Conservation (phyloP, 2,888 invertebrate species). For the Brenthis daphne region DNA sequence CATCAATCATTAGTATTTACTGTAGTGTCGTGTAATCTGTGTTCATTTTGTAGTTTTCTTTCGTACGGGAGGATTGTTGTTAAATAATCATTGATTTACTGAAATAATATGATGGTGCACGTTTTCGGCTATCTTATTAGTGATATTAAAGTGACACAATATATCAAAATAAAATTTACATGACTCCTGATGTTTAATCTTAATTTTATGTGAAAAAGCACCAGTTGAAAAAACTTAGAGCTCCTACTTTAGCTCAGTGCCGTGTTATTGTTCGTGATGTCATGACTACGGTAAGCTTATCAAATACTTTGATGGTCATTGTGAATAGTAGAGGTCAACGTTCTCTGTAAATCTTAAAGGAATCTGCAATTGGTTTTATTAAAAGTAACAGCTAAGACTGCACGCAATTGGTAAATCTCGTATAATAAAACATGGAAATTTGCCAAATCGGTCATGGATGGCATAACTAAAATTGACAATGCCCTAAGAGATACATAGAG, state of each 20-base stretch:
- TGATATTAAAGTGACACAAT: not conserved
- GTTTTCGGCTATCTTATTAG: not conserved
- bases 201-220: not conserved
- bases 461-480: slow-evolving; percentile 41
- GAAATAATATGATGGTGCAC: not conserved
- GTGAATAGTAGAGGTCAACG: slow-evolving; percentile 55
- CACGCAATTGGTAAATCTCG: slow-evolving; percentile 43
- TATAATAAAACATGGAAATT: slow-evolving; percentile 60
- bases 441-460: slow-evolving; percentile 71
- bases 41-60: slow-evolving; percentile 16
- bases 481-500: not conserved
- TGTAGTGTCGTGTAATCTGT: slow-evolving; percentile 9
- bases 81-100: slow-evolving; percentile 13
- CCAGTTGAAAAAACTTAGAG: slow-evolving; percentile 6
- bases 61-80: slow-evolving; percentile 14
- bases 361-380: slow-evolving; percentile 61
- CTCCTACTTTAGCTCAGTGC: slow-evolving; percentile 18
- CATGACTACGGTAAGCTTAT: slow-evolving; percentile 65
- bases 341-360: slow-evolving; percentile 51
- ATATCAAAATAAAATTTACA: not conserved
- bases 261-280: slow-evolving; percentile 43
- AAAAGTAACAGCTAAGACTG: slow-evolving; percentile 48
- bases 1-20: not conserved
- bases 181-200: not conserved
- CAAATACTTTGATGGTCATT: slow-evolving; percentile 38